Evolutionary conservation across 2,113 vertebrate species (phyloP).

Genomic region (Brachyhypopomus occidentalis): DNA sequence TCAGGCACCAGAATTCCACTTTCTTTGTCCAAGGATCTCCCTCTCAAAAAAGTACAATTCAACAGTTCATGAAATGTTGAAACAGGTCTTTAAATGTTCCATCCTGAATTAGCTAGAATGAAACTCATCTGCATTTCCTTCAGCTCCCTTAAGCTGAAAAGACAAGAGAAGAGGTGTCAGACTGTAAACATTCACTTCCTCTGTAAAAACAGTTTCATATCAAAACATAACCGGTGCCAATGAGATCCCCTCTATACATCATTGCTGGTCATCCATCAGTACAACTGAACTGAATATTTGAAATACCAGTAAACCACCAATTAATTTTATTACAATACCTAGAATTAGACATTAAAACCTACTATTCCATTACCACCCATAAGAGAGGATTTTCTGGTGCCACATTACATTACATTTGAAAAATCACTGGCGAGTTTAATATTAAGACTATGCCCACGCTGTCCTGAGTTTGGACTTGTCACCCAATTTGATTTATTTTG

Average conservation of each 20-base stretch:
- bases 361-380: too few relatives aligned
- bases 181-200: slow-evolving; percentile 12
- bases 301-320: background rate
- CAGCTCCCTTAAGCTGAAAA: background rate
- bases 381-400: too few relatives aligned
- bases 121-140: slow-evolving; percentile 22
- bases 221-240: background rate
- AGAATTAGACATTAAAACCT: too few relatives aligned
- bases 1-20: background rate
- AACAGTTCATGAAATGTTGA: background rate
- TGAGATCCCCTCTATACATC: background rate
- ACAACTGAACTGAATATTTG: too few relatives aligned
- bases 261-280: background rate
- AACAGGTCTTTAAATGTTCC: background rate
- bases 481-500: too few relatives aligned
- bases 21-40: background rate
- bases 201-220: slow-evolving; percentile 3
- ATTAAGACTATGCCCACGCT: too few relatives aligned
- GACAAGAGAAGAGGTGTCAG: background rate
- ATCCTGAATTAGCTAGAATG: slow-evolving; percentile 12
- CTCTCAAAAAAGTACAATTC: background rate
- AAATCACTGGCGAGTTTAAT: too few relatives aligned
- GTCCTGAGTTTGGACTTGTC: too few relatives aligned
- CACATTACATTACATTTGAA: too few relatives aligned
- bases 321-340: too few relatives aligned